A percentile compares a stretch with the other conserved stretches of the same genome.
Conservation (phyloP, 2,113 vertebrate genomes). For the Hippocampus zosterae region DNA sequence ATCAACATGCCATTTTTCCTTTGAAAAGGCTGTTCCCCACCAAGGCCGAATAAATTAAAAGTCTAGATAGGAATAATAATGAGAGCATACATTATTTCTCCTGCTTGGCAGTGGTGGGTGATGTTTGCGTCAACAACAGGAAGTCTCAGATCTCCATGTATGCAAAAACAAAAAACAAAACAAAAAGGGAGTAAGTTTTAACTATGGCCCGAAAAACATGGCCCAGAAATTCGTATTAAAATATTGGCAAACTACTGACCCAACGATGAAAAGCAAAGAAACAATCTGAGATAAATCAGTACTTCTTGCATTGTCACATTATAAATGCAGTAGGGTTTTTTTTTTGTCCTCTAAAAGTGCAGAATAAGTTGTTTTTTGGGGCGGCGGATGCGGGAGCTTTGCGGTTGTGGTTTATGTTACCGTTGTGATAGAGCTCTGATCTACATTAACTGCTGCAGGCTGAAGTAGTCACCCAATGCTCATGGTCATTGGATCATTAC, state of each 20-base stretch:
- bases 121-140: conserved; percentile 62
- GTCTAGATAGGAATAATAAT: conserved; percentile 71
- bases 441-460: neutral
- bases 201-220: conserved; percentile 70
- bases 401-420: neutral
- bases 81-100: conserved; percentile 70
- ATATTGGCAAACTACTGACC: conserved; percentile 58
- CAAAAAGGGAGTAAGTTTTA: conserved; percentile 64
- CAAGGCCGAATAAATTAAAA: conserved; percentile 72
- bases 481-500: neutral
- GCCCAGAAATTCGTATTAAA: conserved; percentile 70
- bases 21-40: conserved; percentile 65
- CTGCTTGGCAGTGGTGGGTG: conserved; percentile 62
- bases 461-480: neutral
- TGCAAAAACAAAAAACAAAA: conserved; percentile 35
- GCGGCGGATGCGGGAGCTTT: neutral
- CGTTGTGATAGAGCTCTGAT: neutral
- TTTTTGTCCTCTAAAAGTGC: conserved; percentile 11
- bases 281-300: neutral
- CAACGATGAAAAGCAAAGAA: conserved; percentile 25
- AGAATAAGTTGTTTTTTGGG: conserved; percentile 1
- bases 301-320: conserved; percentile 18
- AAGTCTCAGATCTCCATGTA: conserved; percentile 66
- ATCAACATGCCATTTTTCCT: conserved; percentile 68
- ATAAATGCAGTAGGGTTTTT: conserved; percentile 3